Conservation (phyloP, 2,888 invertebrate genomes). For the Sminthurides aquaticus region DNA sequence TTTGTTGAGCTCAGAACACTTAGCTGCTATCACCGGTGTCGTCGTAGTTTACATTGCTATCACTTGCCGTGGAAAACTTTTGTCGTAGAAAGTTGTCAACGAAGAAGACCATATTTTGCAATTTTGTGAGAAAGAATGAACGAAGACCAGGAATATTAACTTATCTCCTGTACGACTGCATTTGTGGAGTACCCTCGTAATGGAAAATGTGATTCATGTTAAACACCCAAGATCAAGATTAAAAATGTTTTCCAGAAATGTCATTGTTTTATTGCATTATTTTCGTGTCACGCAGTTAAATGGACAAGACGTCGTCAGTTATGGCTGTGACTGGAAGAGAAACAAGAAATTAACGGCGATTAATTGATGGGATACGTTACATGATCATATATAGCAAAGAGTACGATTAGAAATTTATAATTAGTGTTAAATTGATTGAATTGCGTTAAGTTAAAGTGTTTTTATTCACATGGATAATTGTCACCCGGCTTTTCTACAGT, state of each 20-base stretch:
- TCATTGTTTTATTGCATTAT: background rate
- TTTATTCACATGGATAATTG: no score
- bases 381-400: no score
- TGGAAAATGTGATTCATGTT: background rate
- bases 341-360: no score
- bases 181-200: no score
- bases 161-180: background rate
- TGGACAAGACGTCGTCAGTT: no score
- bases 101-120: slow-evolving; percentile 6
- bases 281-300: no score
- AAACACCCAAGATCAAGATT: background rate
- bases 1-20: slow-evolving; percentile 83
- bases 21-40: slow-evolving; percentile 70
- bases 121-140: background rate
- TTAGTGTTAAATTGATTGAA: no score
- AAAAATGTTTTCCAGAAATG: background rate
- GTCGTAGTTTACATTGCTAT: slow-evolving; percentile 80
- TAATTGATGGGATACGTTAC: no score
- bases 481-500: no score
- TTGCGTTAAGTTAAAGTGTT: no score
- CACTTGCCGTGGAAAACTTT: slow-evolving; percentile 70
- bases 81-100: slow-evolving; percentile 57
- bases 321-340: no score
- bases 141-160: background rate
- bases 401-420: no score